Conservation (phyloP, 1,140 invertebrate genomes). For the Drosophila bocqueti region DNA sequence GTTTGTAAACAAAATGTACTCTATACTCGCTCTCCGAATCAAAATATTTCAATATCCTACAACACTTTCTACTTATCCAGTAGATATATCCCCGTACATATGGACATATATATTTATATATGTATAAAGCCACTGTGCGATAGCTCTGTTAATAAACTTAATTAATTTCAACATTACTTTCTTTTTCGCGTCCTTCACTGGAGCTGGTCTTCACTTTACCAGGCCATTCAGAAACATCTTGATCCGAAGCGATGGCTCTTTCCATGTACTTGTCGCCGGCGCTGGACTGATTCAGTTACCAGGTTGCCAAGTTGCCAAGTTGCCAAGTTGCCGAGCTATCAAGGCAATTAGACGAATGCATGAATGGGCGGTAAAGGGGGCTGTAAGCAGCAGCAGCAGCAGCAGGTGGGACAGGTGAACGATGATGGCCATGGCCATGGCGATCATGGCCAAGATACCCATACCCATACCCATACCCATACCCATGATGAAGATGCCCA, state of each 20-base stretch:
- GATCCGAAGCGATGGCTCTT: slow-evolving; percentile 23
- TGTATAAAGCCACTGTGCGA: not conserved
- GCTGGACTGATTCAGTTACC: slow-evolving; percentile 41
- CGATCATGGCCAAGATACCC: slow-evolving; percentile 37
- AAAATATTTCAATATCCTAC: not conserved
- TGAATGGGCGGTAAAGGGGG: slow-evolving; percentile 10
- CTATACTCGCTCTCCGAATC: too few species aligned
- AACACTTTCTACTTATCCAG: not conserved
- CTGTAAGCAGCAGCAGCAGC: not conserved
- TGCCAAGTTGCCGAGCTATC: slow-evolving; percentile 20
- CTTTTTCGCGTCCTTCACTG: slow-evolving; percentile 40
- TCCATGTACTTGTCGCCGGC: slow-evolving; percentile 32
- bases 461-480: slow-evolving; percentile 13
- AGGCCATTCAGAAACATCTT: slow-evolving; percentile 36
- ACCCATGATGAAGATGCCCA: slow-evolving; percentile 47
- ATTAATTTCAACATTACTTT: slow-evolving; percentile 46
- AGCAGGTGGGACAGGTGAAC: slow-evolving; percentile 47
- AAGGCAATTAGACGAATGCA: slow-evolving; percentile 38
- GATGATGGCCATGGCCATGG: slow-evolving; percentile 34
- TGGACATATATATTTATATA: not conserved
- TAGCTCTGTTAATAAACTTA: slow-evolving; percentile 27
- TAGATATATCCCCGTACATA: not conserved
- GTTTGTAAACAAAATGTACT: too few species aligned
- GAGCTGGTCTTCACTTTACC: slow-evolving; percentile 19
- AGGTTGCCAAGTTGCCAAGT: slow-evolving; percentile 19